Base-by-base conservation (phyloP, 2,797 vertebrate genomes). In the Dromococcyx pavoninus region DNA sequence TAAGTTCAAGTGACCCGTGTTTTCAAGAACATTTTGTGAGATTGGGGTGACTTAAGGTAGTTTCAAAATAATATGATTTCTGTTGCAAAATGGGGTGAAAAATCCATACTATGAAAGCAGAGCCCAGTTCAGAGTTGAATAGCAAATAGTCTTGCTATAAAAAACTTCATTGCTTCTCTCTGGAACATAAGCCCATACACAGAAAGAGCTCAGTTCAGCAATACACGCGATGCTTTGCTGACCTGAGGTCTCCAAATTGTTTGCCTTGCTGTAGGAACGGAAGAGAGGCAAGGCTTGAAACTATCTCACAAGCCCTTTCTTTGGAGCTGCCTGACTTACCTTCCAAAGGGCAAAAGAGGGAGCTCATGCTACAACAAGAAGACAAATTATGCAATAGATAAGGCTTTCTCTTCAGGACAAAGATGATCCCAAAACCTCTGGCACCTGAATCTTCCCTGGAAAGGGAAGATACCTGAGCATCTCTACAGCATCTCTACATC, bases 341-440 rank as follows among this genome's bases (percentile, higher is more conserved):
- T 93, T 88, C 72, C 5, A 3, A 72, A 91, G 73, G 93, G 93
- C 95, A 94, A 91, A 91, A 95, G 88, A 85, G 90, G 92, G 95
- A 95, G 93, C 91, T 96, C 91, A 64, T 24, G 91, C 82, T 91
- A 88, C 89, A 84, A 91, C 18, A 43, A 95, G 81, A 91, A 13
- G 28, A 57, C 3, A 46, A 92, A 25, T 19, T 27, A 27, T 18
- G 32, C 46, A 37, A 10, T 7, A 58, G 64, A 60, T 48, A 80
- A 60, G 39, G 46, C 5, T 58, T 71, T 69, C 14, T 87, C 60
- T 22, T 60, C 22, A 32, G 23, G 79, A 70, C 33, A 75, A 54
- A 41, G 54, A 64, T 44, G 7, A 60, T 62, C 10, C n/a, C 41
- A 62, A 53, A 57, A 41, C 30, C 46, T 60, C 50, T 50, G 39